Evolutionary conservation across 2,888 invertebrate genomes (phyloP).

Genomic region (Seladonia tumulorum): DNA sequence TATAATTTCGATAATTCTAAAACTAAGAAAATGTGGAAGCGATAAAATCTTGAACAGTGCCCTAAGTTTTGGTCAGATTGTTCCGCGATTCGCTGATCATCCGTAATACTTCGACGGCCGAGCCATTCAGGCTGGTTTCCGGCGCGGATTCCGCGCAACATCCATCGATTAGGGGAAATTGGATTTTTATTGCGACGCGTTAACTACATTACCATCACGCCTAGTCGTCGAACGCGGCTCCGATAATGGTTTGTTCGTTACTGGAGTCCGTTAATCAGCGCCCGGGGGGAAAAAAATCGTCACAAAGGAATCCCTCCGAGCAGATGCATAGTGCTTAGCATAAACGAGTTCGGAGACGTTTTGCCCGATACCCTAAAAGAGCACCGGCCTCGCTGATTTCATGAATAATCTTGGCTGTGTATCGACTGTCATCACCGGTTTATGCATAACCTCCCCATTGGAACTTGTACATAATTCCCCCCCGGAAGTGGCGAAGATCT

Average conservation of each 20-base stretch:
- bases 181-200: neutral
- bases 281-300: neutral
- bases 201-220: neutral
- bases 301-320: conserved; percentile 8
- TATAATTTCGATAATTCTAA: too few relatives aligned
- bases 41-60: too few relatives aligned
- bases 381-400: conserved; percentile 25
- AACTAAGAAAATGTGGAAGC: too few relatives aligned
- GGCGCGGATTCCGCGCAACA: neutral
- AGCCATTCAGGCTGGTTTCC: neutral
- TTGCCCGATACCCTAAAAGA: conserved; percentile 26
- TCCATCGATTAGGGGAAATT: neutral
- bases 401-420: conserved; percentile 41
- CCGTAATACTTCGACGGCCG: neutral
- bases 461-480: neutral
- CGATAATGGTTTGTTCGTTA: neutral
- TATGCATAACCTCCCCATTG: conserved; percentile 11
- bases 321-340: conserved; percentile 33
- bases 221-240: neutral
- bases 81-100: conserved; percentile 14
- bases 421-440: conserved; percentile 1
- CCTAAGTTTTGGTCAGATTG: neutral
- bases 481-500: neutral
- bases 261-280: neutral
- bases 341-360: conserved; percentile 34